phyloP scores from a whole-genome alignment of 1,140 invertebrate genomes.

The Macrotrachela quadricornifera region DNA sequence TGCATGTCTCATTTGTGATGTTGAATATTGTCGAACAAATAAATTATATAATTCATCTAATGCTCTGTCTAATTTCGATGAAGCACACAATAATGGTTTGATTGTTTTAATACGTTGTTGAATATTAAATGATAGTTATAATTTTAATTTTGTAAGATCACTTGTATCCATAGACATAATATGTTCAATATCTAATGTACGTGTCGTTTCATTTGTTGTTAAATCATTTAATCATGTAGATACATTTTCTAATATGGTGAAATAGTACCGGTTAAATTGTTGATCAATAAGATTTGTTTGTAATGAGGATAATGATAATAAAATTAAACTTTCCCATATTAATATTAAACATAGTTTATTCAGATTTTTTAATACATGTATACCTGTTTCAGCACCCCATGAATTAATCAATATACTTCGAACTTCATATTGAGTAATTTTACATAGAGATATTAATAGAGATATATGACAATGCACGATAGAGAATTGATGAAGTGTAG shows the following conservation, averaged over 20 bases:
- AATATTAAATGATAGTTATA: slow-evolving; percentile 8
- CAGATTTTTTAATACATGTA: slow-evolving; percentile 47
- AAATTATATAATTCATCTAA: slow-evolving; percentile 61
- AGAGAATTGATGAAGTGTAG: slow-evolving; percentile 56
- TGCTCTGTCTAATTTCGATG: slow-evolving; percentile 54
- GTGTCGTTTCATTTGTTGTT: not conserved
- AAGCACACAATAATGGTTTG: slow-evolving; percentile 54
- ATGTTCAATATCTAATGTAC: no score
- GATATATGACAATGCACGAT: slow-evolving; percentile 63
- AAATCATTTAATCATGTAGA: not conserved
- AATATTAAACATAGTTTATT: slow-evolving; percentile 57
- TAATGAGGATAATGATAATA: slow-evolving; percentile 50
- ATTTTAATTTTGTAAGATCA: no score
- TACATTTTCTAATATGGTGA: not conserved
- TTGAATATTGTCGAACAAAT: slow-evolving; percentile 61
- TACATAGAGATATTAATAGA: slow-evolving; percentile 65
- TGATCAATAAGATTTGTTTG: slow-evolving; percentile 41
- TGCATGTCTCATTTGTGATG: slow-evolving; percentile 15
- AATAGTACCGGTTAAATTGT: slow-evolving; percentile 18
- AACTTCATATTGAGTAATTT: slow-evolving; percentile 60
- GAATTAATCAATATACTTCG: slow-evolving; percentile 54
- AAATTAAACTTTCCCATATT: slow-evolving; percentile 66
- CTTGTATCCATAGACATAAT: no score
- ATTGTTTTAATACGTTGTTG: slow-evolving; percentile 37
- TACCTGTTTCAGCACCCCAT: slow-evolving; percentile 56